phyloP scores from a whole-genome alignment of 2,113 vertebrate genomes.

The Tragelaphus strepsiceros region DNA sequence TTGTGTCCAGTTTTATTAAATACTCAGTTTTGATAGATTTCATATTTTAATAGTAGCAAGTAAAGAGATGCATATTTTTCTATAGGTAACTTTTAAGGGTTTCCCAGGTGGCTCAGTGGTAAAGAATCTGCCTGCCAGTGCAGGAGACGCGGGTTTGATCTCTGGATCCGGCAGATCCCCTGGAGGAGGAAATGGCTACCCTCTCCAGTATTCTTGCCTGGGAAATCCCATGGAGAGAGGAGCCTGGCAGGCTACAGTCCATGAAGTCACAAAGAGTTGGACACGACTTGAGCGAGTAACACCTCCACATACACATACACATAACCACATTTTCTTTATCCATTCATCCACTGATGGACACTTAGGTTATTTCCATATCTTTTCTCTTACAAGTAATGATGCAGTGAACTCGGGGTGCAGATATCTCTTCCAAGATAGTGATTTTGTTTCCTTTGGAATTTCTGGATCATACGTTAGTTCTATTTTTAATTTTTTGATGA shows the following conservation, averaged over 20 bases:
- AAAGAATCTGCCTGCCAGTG: neutral
- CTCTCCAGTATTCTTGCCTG: neutral
- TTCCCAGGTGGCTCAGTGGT: neutral
- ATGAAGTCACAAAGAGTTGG: neutral
- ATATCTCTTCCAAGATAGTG: neutral
- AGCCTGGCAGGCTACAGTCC: neutral
- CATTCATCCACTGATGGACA: neutral
- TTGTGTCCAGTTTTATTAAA: conserved; percentile 9
- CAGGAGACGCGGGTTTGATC: neutral
- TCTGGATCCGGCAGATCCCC: neutral
- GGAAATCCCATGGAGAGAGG: neutral
- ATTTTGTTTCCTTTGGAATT: neutral
- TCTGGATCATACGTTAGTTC: neutral
- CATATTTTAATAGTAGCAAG: neutral
- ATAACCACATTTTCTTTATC: neutral
- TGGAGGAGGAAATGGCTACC: neutral
- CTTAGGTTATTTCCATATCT: neutral
- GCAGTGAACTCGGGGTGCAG: neutral
- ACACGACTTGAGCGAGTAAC: neutral
- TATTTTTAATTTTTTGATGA: neutral
- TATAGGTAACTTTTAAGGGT: neutral
- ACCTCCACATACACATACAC: neutral
- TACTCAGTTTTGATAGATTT: neutral
- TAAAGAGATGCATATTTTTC: neutral
- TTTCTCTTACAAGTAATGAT: neutral